Base-by-base conservation (phyloP, 35 echinoderm and acorn worm genomes). In the Hemicentrotus pulcherrimus region DNA sequence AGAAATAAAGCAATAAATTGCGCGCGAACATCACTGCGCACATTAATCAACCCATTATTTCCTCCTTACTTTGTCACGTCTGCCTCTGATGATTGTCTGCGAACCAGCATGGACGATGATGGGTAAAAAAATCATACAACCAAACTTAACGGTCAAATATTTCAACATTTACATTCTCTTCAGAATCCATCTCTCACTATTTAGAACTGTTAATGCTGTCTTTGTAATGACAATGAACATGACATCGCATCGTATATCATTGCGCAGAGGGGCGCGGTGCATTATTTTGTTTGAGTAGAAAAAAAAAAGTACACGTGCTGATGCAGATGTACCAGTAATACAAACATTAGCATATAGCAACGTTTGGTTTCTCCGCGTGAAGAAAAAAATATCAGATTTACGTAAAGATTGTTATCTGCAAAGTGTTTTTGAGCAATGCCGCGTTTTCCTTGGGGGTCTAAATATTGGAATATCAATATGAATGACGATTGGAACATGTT, bases 1-100 rank as follows among this genome's bases (percentile, higher is more conserved):
- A n/a, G 65, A 28, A 78, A 22, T 78, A 78, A 78, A 78, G 65
- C 65, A 78, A 78, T 78, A 78, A 78, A 78, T 78, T 78, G 65
- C 22, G 65, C 65, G 18, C 22, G 65, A 78, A 78, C 65, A 78
- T 78, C 65, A 28, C 65, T 22, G 65, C 65, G 19, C 65, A 78
- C 65, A 78, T 78, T 78, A 78, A 78, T 78, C 65, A 78, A 78
- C 65, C 65, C 28, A 78, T 28, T 28, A 78, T 78, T 22, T 55
- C 50, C 50, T 55, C 15, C 65, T 78, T 78, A 7, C 28, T 78
- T 78, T n/a, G 65, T n/a, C 65, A n/a, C 65, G 65, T 78, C 22
- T 78, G 5, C 8, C 7, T 78, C 19, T 0, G 7, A 78, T 22
- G 65, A 78, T n/a, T 78, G 65, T 78, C 28, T 78, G 7, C 22